Percentiles rank a stretch among this genome's conserved stretches.
phyloP scores from a whole-genome alignment of 1,140 invertebrate genomes.

The Drosophila hydei region DNA sequence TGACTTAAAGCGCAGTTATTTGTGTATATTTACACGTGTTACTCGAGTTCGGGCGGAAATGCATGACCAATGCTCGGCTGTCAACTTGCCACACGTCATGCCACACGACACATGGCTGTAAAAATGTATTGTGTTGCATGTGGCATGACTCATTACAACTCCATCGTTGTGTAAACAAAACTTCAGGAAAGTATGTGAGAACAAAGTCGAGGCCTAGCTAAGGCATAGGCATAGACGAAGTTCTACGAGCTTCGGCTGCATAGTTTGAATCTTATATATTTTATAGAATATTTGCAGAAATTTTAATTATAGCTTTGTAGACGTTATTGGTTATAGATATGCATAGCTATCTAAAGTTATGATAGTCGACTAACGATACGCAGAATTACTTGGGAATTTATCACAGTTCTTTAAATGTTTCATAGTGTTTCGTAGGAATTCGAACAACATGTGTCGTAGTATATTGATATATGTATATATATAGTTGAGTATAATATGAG shows the following conservation, averaged over 20 bases:
- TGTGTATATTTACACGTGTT: constrained; percentile 58
- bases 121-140: constrained; percentile 6
- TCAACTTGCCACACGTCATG: constrained; percentile 41
- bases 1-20: constrained; percentile 7
- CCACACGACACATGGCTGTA: constrained; percentile 8
- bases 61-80: constrained; percentile 52
- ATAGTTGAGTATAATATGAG: no score
- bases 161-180: constrained; percentile 10
- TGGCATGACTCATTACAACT: constrained; percentile 38
- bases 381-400: no score
- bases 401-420: no score
- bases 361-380: no score
- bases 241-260: constrained; percentile 2
- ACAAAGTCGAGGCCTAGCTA: not conserved
- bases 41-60: constrained; percentile 53
- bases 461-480: no score
- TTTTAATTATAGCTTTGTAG: no score
- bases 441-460: no score
- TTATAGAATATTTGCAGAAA: no score
- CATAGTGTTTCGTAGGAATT: no score
- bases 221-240: not conserved
- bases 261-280: no score
- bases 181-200: not conserved
- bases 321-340: no score
- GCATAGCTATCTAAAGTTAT: no score